Evolutionary conservation across 37 sponge, comb jelly and placozoan genomes (phyloP), one percentile per base, ranked within the genome.

Genomic region (Diacarnus erythraeanus): DNA sequence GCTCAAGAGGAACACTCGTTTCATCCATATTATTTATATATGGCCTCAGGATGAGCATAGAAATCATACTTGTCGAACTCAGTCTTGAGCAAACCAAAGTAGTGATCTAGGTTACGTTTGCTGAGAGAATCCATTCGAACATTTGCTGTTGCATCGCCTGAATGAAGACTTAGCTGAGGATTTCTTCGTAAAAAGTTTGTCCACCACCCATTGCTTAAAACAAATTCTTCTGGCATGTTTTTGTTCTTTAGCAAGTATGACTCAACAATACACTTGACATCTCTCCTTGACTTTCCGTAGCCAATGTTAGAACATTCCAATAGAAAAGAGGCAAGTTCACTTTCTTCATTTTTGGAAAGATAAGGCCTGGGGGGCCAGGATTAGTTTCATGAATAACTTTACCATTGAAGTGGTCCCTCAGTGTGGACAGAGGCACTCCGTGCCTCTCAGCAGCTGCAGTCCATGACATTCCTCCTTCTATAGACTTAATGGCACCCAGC

Each of bases 11-110:
- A 23, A 77, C 27, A 1, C 77, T 64, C 2, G 64, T 77, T 59
- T 77, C 64, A 38, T 77, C 77, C 63, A 61, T 60, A 64, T 77
- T 77, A 30, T 77, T 37, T n/a, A n/a, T n/a, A n/a, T n/a, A n/a
- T n/a, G n/a, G n/a, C n/a, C n/a, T n/a, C n/a, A n/a, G n/a, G n/a
- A n/a, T n/a, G n/a, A n/a, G n/a, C n/a, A 17, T 38, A 20, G 1
- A 3, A 18, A 23, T 77, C 77, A 2, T 41, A 64, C 3, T 60
- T 63, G 43, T 34, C 37, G 18, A 15, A n/a, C n/a, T n/a, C n/a
- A n/a, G n/a, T n/a, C n/a, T n/a, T 65, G 21, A 65, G 69, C 4
- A 68, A 56, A 3, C 1, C 36, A 33, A 65, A 78, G 25, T 66
- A 78, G 0, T 65, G 38, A 27, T 42, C 22, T 10, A 78, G 17